Evolutionary conservation across 2,888 invertebrate species (phyloP).

Genomic region (Sceliomorpha sp.): DNA sequence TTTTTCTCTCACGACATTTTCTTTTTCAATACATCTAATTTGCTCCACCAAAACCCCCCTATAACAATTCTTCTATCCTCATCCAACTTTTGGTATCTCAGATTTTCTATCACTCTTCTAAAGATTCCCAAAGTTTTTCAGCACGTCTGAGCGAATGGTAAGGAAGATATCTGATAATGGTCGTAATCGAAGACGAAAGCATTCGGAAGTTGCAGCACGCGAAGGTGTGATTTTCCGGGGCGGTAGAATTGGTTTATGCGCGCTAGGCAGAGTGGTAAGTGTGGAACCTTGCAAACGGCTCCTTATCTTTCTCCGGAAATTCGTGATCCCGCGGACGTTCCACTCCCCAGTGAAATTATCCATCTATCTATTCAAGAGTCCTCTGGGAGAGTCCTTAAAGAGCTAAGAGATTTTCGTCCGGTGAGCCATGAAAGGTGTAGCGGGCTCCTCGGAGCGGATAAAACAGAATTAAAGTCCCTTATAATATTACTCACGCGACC

Average conservation of each 20-base stretch:
- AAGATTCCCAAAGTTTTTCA: constrained; percentile 12
- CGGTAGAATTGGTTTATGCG: constrained; percentile 5
- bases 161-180: constrained; percentile 51
- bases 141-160: constrained; percentile 13
- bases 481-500: constrained; percentile 49
- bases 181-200: constrained; percentile 53
- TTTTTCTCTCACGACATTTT: no score
- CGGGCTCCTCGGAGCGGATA: constrained; percentile 26
- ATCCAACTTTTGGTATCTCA: no score
- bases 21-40: no score
- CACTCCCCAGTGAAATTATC: constrained; percentile 59
- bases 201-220: constrained; percentile 46
- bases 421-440: constrained; percentile 41
- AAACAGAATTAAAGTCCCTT: constrained; percentile 53
- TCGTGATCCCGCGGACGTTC: constrained; percentile 54
- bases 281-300: constrained; percentile 26
- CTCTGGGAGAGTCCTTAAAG: constrained; percentile 52
- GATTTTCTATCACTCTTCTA: no score
- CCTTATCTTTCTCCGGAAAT: constrained; percentile 53
- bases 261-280: constrained; percentile 20
- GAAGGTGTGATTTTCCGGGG: constrained; percentile 48
- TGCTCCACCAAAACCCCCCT: no score
- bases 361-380: constrained; percentile 52
- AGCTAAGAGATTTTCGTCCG: constrained; percentile 52
- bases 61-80: no score